Evolutionary conservation across 1,140 invertebrate genomes (phyloP).

Genomic region (Cydia pomonella): DNA sequence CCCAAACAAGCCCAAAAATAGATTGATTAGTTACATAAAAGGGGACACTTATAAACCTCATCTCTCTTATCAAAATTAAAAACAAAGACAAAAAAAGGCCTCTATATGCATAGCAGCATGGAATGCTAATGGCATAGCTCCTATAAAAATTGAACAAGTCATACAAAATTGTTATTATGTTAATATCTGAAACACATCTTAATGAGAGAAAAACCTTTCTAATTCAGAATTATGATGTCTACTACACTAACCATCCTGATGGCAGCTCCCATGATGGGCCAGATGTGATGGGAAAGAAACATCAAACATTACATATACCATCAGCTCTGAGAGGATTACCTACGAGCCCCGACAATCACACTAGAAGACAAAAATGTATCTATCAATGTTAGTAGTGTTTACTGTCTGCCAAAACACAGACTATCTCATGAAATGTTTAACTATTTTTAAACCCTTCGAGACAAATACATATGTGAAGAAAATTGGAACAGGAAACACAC

Average conservation of each 20-base stretch:
- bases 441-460: constrained; percentile 42
- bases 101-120: not conserved
- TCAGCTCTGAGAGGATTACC: not conserved
- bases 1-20: not conserved
- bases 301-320: constrained; percentile 11
- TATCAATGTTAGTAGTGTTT: constrained; percentile 20
- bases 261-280: constrained; percentile 9
- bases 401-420: constrained; percentile 20
- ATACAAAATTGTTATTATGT: constrained; percentile 23
- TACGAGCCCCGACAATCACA: constrained; percentile 27
- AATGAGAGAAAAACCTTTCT: not conserved
- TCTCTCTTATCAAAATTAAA: not conserved
- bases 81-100: not conserved
- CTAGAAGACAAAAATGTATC: not conserved
- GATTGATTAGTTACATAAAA: not conserved
- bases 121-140: constrained; percentile 28
- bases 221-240: constrained; percentile 22
- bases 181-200: constrained; percentile 34
- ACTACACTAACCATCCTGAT: constrained; percentile 25
- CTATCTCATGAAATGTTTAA: not conserved
- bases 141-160: constrained; percentile 1
- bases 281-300: not conserved
- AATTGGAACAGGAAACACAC: constrained; percentile 56
- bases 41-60: not conserved
- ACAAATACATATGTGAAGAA: constrained; percentile 50